Conservation (phyloP, 2,888 invertebrate genomes). For the Kryphioiulus occultus region DNA sequence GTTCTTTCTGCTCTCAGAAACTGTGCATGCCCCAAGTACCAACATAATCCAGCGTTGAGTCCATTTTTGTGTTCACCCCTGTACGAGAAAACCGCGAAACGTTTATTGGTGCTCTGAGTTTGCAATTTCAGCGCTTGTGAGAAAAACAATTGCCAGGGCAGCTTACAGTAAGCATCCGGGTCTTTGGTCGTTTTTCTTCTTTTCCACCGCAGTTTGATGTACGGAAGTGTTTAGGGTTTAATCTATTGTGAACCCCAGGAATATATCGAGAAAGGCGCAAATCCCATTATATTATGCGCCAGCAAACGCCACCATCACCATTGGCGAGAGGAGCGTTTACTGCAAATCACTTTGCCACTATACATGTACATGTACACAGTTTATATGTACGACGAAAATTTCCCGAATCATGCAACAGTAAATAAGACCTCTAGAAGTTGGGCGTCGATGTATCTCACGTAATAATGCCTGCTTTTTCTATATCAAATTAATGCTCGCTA, state of each 20-base stretch:
- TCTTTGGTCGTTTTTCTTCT: conserved; percentile 3
- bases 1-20: too few relatives aligned
- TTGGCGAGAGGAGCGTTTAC: not conserved
- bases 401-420: conserved; percentile 14
- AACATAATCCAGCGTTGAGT: too few relatives aligned
- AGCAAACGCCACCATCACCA: not conserved
- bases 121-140: not conserved
- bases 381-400: not conserved
- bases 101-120: not conserved
- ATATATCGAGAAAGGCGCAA: conserved; percentile 25
- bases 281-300: conserved; percentile 32
- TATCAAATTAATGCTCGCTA: conserved; percentile 15
- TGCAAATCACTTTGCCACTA: conserved; percentile 27
- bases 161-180: not conserved
- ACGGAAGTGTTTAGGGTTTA: conserved; percentile 33
- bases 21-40: too few relatives aligned
- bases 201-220: not conserved
- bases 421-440: not conserved
- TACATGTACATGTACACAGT: too few relatives aligned
- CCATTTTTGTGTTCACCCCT: not conserved
- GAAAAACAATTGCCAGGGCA: conserved; percentile 27
- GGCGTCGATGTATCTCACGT: not conserved
- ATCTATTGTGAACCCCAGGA: conserved; percentile 15
- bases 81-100: not conserved
- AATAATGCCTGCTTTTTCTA: conserved; percentile 36